Conservation (phyloP, 2,888 invertebrate species). For the Torymus tubicola region DNA sequence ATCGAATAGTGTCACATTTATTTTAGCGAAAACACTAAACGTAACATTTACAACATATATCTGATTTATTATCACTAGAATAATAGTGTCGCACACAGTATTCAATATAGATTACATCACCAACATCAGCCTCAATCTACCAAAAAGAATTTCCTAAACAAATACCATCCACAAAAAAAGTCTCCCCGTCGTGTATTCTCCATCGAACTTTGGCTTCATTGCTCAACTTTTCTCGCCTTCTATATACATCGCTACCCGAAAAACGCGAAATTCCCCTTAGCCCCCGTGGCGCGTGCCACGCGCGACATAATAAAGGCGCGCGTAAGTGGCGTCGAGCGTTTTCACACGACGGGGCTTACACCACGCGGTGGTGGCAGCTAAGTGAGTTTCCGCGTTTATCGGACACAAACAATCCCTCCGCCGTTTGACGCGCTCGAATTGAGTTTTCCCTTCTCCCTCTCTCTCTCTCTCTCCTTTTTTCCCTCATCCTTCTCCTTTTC, state of each 20-base stretch:
- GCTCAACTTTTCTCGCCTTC: conserved; percentile 16
- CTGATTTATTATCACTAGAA: too few relatives aligned
- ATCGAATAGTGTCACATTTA: too few relatives aligned
- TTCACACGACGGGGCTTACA: not conserved
- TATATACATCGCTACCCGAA: not conserved
- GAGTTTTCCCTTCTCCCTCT: conserved; percentile 30
- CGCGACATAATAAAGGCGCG: conserved; percentile 47
- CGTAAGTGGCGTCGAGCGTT: conserved; percentile 43
- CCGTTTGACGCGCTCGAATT: conserved; percentile 26
- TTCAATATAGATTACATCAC: too few relatives aligned
- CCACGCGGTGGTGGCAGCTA: conserved; percentile 27
- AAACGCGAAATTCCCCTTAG: conserved; percentile 44
- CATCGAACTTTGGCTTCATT: conserved; percentile 36
- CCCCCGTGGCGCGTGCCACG: conserved; percentile 1
- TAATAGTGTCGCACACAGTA: too few relatives aligned
- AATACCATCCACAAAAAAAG: too few relatives aligned
- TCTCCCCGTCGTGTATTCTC: conserved; percentile 26
- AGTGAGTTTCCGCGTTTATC: conserved; percentile 57
- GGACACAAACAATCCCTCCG: conserved; percentile 47
- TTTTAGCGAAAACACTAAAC: too few relatives aligned
- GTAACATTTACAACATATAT: too few relatives aligned
- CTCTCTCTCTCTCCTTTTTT: not conserved
- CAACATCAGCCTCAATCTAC: too few relatives aligned
- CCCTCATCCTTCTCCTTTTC: not conserved
- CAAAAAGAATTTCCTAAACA: too few relatives aligned